Conservation (phyloP, 2,797 vertebrate species). For the Gallinago stenura region DNA sequence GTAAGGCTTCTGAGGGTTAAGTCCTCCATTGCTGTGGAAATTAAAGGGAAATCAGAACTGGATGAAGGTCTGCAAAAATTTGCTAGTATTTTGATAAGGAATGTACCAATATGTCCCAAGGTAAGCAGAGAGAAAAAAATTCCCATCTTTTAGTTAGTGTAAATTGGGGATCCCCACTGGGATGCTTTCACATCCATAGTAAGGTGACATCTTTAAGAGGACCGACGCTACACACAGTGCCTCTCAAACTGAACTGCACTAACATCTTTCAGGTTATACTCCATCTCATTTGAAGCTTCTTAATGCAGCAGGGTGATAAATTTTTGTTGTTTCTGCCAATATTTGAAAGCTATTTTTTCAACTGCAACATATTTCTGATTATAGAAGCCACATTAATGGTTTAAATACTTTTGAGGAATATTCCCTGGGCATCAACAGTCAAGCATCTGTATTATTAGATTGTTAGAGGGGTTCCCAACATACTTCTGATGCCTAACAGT, state of each 20-base stretch:
- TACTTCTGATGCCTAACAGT: neutral
- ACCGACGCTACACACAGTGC: rapidly evolving
- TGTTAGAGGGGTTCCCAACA: neutral
- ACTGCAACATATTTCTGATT: neutral
- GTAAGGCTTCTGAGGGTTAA: neutral
- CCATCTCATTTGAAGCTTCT: neutral
- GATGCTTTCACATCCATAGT: neutral
- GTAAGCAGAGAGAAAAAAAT: neutral
- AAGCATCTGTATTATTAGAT: neutral
- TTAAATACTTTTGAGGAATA: neutral
- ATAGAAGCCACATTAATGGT: neutral
- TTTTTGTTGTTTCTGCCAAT: neutral
- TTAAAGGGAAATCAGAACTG: neutral
- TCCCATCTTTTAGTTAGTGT: neutral
- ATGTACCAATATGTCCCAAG: neutral
- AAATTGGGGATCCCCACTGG: neutral
- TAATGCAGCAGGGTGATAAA: neutral
- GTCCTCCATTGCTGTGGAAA: neutral
- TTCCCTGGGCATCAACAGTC: neutral
- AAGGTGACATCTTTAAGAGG: neutral
- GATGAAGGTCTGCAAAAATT: neutral
- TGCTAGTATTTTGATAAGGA: neutral
- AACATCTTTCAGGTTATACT: neutral
- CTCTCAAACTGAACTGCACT: neutral
- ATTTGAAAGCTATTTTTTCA: neutral